Conservation (phyloP, 2,888 invertebrate genomes). For the Spodoptera picta region DNA sequence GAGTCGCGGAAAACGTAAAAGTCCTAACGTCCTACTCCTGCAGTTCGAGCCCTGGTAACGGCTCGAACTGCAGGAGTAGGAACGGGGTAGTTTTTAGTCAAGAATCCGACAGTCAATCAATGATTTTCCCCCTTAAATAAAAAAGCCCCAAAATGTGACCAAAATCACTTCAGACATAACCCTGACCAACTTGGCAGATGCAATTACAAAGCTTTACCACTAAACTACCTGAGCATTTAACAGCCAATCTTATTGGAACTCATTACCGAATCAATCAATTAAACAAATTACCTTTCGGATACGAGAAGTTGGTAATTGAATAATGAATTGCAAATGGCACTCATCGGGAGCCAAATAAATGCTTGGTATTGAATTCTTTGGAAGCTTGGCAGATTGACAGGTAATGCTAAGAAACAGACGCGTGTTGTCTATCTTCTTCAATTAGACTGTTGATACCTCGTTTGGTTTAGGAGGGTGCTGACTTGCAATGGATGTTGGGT, state of each 20-base stretch:
- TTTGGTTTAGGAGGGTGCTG: too few species aligned
- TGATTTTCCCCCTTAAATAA: too few species aligned
- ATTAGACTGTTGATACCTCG: background rate
- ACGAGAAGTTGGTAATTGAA: constrained; percentile 13
- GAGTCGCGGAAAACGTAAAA: too few species aligned
- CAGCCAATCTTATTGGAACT: constrained; percentile 34
- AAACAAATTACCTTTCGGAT: constrained; percentile 38
- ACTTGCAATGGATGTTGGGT: too few species aligned
- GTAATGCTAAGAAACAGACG: too few species aligned
- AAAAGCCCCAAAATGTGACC: too few species aligned
- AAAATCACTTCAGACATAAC: constrained; percentile 2
- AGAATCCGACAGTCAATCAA: too few species aligned
- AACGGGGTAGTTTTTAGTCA: too few species aligned
- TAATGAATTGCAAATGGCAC: constrained; percentile 16
- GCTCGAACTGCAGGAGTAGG: too few species aligned
- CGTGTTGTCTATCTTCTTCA: too few species aligned
- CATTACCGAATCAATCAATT: constrained; percentile 34
- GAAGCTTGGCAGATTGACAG: constrained; percentile 15
- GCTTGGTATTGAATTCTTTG: constrained; percentile 5
- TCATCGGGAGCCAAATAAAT: constrained; percentile 24
- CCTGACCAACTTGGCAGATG: constrained; percentile 38
- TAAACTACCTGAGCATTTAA: constrained; percentile 2
- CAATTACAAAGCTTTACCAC: constrained; percentile 10
- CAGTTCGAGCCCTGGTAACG: too few species aligned
- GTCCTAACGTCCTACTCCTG: too few species aligned